These are phyloP conservation scores for Entelurus aequoreus DNA, from an alignment of 2,113 vertebrate genomes.

Conservation along the genomic window DNA sequence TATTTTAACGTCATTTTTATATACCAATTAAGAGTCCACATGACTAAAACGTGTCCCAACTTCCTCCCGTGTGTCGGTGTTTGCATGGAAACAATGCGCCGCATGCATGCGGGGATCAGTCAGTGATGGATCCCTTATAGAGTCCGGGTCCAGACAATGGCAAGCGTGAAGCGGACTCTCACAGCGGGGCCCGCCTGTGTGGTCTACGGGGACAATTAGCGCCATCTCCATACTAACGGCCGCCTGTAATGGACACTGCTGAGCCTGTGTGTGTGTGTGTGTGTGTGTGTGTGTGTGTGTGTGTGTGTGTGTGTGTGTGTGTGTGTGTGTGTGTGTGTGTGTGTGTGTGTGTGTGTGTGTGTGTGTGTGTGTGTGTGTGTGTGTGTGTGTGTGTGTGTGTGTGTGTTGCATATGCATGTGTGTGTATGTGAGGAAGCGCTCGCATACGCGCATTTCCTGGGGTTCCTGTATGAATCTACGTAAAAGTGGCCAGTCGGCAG, in stretches of 20 bases:
- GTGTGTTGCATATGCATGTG: not conserved
- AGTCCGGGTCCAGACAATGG: slow-evolving; percentile 58
- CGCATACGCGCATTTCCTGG: slow-evolving; percentile 44
- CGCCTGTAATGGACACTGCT: slow-evolving; percentile 66
- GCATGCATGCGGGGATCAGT: slow-evolving; percentile 55
- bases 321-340: no score
- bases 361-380: no score
- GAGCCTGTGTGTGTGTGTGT: slow-evolving; percentile 46
- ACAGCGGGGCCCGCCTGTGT: slow-evolving; percentile 62
- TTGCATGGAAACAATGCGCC: slow-evolving; percentile 45
- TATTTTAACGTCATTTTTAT: no score
- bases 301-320: no score
- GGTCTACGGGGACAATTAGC: slow-evolving; percentile 73
- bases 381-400: slow-evolving; percentile 23
- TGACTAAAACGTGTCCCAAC: no score
- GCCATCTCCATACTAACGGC: slow-evolving; percentile 72
- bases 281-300: no score
- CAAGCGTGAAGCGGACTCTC: slow-evolving; percentile 46
- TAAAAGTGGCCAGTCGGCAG: slow-evolving; percentile 19
- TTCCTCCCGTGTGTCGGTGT: slow-evolving; percentile 15
- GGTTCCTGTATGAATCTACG: slow-evolving; percentile 9
- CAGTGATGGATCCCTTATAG: slow-evolving; percentile 62
- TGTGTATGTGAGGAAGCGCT: slow-evolving; percentile 1
- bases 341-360: no score
- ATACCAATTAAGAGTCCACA: no score